Evolutionary conservation across 92 coral and sea anemone genomes (phyloP).

Genomic region (Zoanthus sansibaricus): DNA sequence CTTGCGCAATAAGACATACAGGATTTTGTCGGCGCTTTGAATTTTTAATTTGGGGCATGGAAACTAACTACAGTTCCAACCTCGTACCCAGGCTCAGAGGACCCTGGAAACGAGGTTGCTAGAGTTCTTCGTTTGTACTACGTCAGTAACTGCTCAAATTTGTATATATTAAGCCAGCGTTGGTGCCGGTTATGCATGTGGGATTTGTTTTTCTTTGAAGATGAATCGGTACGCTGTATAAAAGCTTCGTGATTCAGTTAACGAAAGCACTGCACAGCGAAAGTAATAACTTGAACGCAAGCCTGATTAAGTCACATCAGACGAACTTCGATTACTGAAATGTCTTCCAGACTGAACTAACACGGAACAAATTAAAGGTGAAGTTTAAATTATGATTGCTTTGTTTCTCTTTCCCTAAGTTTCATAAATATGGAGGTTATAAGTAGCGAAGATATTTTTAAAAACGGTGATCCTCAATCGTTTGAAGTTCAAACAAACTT

Average conservation of each 20-base stretch:
- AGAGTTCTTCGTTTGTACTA: conserved; percentile 36
- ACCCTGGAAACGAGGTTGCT: conserved; percentile 35
- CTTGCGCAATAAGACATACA: conserved; percentile 29
- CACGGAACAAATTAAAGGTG: conserved; percentile 34
- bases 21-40: conserved; percentile 19
- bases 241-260: conserved; percentile 37
- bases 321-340: conserved; percentile 34
- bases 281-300: conserved; percentile 37
- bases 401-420: conserved; percentile 34
- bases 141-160: conserved; percentile 36
- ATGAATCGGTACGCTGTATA: conserved; percentile 38
- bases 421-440: conserved; percentile 32
- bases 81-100: conserved; percentile 40
- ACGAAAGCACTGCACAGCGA: conserved; percentile 42
- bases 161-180: conserved; percentile 39
- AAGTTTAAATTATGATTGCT: conserved; percentile 33
- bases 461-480: conserved; percentile 33
- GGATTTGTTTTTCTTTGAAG: conserved; percentile 37
- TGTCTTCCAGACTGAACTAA: conserved; percentile 34
- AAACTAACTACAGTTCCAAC: conserved; percentile 39
- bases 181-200: conserved; percentile 40
- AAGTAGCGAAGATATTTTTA: conserved; percentile 30
- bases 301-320: conserved; percentile 37
- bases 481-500: conserved; percentile 23
- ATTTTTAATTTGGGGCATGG: conserved; percentile 12